These are phyloP conservation scores for Caloenas nicobarica DNA, from an alignment of 2,113 vertebrate species.

Conservation along the genomic window DNA sequence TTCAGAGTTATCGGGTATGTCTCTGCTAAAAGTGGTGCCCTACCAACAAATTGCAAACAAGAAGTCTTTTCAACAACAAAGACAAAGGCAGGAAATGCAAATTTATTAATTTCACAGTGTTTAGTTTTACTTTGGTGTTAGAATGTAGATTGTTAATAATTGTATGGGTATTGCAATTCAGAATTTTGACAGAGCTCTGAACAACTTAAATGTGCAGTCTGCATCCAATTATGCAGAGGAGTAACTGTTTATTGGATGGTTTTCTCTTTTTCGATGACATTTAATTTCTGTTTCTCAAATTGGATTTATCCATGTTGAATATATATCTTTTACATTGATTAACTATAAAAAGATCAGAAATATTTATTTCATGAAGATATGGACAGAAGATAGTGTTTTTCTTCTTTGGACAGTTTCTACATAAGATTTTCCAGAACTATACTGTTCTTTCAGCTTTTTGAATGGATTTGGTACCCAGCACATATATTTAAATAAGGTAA, in stretches of 20 bases:
- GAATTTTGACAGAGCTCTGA: neutral
- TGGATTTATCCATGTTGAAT: neutral
- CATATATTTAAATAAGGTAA: neutral
- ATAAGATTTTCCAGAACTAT: neutral
- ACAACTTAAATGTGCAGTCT: neutral
- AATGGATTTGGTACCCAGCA: neutral
- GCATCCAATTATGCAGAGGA: neutral
- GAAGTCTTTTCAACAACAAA: neutral
- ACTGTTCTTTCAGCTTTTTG: neutral
- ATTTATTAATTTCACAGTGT: neutral
- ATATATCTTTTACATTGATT: neutral
- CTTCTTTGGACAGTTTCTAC: neutral
- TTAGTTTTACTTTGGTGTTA: neutral
- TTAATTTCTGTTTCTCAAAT: neutral
- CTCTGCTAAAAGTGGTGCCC: neutral
- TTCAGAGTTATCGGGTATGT: neutral
- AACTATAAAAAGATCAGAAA: neutral
- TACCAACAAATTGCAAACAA: neutral
- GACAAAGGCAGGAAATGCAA: neutral
- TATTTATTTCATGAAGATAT: neutral
- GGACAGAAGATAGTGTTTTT: neutral
- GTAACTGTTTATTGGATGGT: neutral
- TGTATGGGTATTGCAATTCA: neutral
- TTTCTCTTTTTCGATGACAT: neutral
- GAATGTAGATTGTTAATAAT: neutral